Evolutionary conservation across 2,888 invertebrate species (phyloP).

Genomic region (Caenorhabditis panamensis): DNA sequence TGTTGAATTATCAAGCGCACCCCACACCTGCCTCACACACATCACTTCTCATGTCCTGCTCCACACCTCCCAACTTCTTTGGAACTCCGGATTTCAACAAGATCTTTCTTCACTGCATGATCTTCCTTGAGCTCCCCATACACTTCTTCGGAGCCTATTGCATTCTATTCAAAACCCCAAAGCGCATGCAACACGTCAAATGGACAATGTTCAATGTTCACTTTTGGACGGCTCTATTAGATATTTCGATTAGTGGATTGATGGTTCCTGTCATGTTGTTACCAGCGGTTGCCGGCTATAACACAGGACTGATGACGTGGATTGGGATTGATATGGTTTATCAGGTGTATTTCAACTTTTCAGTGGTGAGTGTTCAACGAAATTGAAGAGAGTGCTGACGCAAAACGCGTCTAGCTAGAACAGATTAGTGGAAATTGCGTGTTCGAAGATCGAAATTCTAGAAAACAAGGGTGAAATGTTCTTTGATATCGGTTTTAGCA

Average conservation of each 20-base stretch:
- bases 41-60: no score
- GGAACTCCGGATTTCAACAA: neutral
- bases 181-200: neutral
- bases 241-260: neutral
- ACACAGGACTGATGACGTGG: neutral
- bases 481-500: no score
- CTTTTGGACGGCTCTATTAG: neutral
- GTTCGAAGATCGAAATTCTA: no score
- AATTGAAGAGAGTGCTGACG: no score
- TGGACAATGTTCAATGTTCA: neutral
- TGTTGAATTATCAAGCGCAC: no score
- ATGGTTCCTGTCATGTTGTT: neutral
- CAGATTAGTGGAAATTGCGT: no score
- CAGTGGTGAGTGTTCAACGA: neutral
- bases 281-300: neutral
- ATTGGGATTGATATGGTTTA: neutral
- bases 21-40: no score
- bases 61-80: no score
- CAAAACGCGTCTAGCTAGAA: no score
- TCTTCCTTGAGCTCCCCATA: neutral
- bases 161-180: neutral
- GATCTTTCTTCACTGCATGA: neutral
- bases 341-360: neutral
- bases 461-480: no score
- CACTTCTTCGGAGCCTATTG: neutral